Percentiles rank a stretch among this genome's conserved stretches.
These are phyloP conservation scores for Australoheros facetus DNA, from an alignment of 2,797 vertebrate genomes.

Conservation along the genomic window DNA sequence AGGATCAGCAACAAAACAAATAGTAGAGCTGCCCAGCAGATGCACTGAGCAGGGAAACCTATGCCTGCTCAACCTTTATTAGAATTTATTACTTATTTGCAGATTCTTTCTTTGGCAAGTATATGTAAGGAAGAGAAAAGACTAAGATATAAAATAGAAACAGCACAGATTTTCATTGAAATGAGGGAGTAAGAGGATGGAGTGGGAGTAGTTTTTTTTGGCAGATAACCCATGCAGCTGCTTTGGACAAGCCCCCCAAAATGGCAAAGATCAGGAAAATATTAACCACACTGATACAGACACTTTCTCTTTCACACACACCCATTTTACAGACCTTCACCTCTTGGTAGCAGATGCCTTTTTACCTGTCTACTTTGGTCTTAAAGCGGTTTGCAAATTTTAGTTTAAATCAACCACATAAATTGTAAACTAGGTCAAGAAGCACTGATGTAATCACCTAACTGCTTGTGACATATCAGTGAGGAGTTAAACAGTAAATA, in stretches of 20 bases:
- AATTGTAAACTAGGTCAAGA: slow-evolving; percentile 1
- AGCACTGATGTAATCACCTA: slow-evolving; percentile 12
- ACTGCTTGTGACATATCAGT: slow-evolving; percentile 11
- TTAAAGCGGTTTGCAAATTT: not conserved
- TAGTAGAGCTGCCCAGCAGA: slow-evolving; percentile 2
- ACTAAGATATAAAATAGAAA: slow-evolving; percentile 34
- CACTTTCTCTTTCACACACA: slow-evolving; percentile 11
- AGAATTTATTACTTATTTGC: slow-evolving; percentile 6
- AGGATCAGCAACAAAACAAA: slow-evolving; percentile 33
- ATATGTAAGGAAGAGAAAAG: slow-evolving; percentile 13
- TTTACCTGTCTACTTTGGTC: slow-evolving; percentile 1
- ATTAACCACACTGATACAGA: slow-evolving; percentile 28
- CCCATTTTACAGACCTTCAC: slow-evolving; percentile 22
- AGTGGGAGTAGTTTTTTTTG: slow-evolving; percentile 66
- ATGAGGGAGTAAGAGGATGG: slow-evolving; percentile 29
- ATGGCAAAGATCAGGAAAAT: slow-evolving; percentile 59
- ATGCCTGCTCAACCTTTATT: slow-evolving; percentile 12
- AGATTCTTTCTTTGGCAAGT: slow-evolving; percentile 18
- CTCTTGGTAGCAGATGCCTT: not conserved
- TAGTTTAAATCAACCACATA: slow-evolving; percentile 2
- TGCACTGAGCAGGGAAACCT: slow-evolving; percentile 2
- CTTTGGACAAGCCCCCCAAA: slow-evolving; percentile 43
- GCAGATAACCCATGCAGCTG: slow-evolving; percentile 67
- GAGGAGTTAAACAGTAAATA: slow-evolving; percentile 12
- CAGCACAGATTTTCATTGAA: slow-evolving; percentile 41